Evolutionary conservation across 1,140 invertebrate species (phyloP), one percentile per base, ranked within the genome.

Genomic region (Archegozetes longisetosus): DNA sequence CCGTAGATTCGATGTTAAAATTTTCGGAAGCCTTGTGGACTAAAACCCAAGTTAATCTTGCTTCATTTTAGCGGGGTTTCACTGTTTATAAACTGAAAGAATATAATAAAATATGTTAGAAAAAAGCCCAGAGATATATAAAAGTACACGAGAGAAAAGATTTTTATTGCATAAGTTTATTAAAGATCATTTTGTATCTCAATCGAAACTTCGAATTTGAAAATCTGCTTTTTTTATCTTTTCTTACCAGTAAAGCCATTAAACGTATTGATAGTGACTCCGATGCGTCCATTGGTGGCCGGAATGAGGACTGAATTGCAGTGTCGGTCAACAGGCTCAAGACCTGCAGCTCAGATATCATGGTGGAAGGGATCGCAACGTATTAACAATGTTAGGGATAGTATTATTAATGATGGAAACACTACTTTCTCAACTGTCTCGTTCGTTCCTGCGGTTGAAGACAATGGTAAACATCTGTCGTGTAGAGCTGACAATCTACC

Each of bases 401-500:
- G 57, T 12, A 58, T 62, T 14, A 65, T 64, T 6, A 58, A 66
- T 23, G 64, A 66, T 40, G 65, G 62, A 17, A 66, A 64, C 54
- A 26, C 58, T 25, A 66, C 65, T 20, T 53, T 62, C 23, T 67
- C 62, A 29, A 61, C 56, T 14, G 46, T 68, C 14, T 55, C 64
- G 46, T 61, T 68, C 22, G 62, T 79, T 62, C 85, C 55, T 79
- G 76, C 77, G 46, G 85, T 86, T 72, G 76, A 81, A 40, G 87
- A 91, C 74, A 81, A 85, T 53, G 85, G 85, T n/a, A 85, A 83
- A 67, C 84, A 82, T 70, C 73, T 91, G 63, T 80, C 83, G 2
- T 91, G 88, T 71, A 78, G 83, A 58, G 84, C 86, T 12, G 84
- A 87, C 70, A 90, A 90, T 73, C 80, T 84, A 68, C 55, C 55